Percentiles rank a stretch among this genome's conserved stretches.
These are phyloP conservation scores for Cynoglossus semilaevis DNA, from an alignment of 2,113 vertebrate genomes.

Conservation along the genomic window DNA sequence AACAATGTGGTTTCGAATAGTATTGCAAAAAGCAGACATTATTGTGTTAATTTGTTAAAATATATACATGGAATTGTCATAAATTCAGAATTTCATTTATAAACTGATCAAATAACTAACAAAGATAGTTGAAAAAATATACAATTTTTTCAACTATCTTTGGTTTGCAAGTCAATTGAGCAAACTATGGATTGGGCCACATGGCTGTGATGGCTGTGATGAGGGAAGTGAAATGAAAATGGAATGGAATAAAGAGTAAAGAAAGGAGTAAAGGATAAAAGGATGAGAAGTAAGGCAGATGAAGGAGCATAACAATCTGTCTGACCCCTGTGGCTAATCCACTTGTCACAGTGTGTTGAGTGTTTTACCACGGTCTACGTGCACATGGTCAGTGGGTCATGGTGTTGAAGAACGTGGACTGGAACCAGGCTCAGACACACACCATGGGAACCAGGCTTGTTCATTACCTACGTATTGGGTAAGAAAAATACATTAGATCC, in stretches of 20 bases:
- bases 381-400: conserved; percentile 30
- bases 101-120: no score
- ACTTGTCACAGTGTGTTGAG: conserved; percentile 26
- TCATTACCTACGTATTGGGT: conserved; percentile 54
- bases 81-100: no score
- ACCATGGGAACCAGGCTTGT: conserved; percentile 47
- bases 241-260: neutral
- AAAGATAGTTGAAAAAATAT: no score
- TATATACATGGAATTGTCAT: no score
- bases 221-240: neutral
- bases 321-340: conserved; percentile 61
- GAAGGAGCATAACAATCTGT: conserved; percentile 42
- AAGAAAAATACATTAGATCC: conserved; percentile 12
- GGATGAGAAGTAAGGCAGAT: conserved; percentile 39
- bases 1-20: no score
- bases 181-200: no score
- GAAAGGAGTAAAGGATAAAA: neutral
- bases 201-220: no score
- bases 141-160: no score
- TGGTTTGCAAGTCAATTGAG: no score
- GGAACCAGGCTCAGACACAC: conserved; percentile 5
- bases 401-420: neutral
- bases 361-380: conserved; percentile 15
- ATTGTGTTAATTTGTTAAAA: no score
- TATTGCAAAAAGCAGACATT: no score